A percentile compares a stretch with the other conserved stretches of the same genome.
Conservation (phyloP, 1,140 invertebrate species). For the Saccostrea glomerata region DNA sequence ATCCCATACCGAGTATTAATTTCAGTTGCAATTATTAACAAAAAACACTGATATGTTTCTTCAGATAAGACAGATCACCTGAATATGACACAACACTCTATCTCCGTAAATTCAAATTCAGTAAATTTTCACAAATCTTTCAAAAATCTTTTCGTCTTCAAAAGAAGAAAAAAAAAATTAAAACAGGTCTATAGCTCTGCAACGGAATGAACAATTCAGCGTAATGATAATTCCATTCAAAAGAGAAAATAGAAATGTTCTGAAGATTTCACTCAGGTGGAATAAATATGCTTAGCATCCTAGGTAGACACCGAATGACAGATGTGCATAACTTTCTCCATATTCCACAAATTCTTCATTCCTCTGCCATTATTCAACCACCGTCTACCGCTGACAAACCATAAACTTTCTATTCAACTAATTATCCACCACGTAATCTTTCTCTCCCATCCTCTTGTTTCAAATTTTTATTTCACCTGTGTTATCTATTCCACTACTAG, state of each 20-base stretch:
- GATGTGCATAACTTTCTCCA: conserved; percentile 35
- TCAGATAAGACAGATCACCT: not conserved
- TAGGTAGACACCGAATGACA: conserved; percentile 14
- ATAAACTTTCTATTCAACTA: conserved; percentile 26
- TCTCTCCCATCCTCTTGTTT: conserved; percentile 41
- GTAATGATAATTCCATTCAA: conserved; percentile 24
- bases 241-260: not conserved
- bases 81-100: too few species aligned
- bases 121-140: too few species aligned
- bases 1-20: not conserved
- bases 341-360: conserved; percentile 26
- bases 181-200: not conserved
- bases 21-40: not conserved
- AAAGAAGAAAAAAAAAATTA: too few species aligned
- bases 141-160: too few species aligned
- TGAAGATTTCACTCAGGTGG: conserved; percentile 1
- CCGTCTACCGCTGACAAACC: not conserved
- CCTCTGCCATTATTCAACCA: conserved; percentile 20
- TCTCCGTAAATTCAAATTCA: too few species aligned
- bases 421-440: conserved; percentile 30
- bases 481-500: conserved; percentile 40
- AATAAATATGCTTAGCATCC: conserved; percentile 27
- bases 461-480: conserved; percentile 20
- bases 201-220: not conserved
- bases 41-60: not conserved